Evolutionary conservation across 2,113 vertebrate genomes (phyloP).

Genomic region (Hemichromis elongatus): DNA sequence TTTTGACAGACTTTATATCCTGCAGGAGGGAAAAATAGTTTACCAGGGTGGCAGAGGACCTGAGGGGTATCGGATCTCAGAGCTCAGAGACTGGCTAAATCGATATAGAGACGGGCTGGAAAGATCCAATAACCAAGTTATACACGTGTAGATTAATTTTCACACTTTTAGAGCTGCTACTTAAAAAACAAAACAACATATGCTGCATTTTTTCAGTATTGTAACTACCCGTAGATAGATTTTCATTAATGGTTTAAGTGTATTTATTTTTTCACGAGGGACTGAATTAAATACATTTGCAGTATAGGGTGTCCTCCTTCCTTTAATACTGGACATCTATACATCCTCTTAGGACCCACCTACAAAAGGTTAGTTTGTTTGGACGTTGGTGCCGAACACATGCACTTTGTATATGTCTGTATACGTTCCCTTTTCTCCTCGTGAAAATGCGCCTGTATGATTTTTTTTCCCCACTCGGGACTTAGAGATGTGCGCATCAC

Average conservation of each 20-base stretch:
- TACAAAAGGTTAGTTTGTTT: constrained; percentile 5
- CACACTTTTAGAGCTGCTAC: constrained; percentile 33
- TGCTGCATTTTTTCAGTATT: constrained; percentile 40
- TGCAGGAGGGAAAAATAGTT: constrained; percentile 84
- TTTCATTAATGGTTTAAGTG: not conserved
- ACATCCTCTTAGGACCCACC: not conserved
- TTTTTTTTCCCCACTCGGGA: not conserved
- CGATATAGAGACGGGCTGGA: constrained; percentile 75
- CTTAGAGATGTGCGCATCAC: constrained; percentile 16
- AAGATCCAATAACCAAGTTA: constrained; percentile 58
- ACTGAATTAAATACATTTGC: not conserved
- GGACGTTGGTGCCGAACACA: constrained; percentile 12
- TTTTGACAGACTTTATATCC: constrained; percentile 93
- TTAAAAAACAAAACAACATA: not conserved
- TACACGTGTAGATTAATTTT: constrained; percentile 72
- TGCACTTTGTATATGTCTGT: constrained; percentile 5
- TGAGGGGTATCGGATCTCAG: constrained; percentile 91
- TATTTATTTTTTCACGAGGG: constrained; percentile 43
- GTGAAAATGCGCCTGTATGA: constrained; percentile 3
- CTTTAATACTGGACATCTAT: constrained; percentile 3
- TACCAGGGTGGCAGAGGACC: constrained; percentile 95
- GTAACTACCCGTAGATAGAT: constrained; percentile 3
- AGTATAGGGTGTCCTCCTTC: not conserved
- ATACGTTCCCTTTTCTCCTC: not conserved
- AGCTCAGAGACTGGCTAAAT: constrained; percentile 89